Conservation (phyloP, 2,113 vertebrate species). For the Phasianus colchicus region DNA sequence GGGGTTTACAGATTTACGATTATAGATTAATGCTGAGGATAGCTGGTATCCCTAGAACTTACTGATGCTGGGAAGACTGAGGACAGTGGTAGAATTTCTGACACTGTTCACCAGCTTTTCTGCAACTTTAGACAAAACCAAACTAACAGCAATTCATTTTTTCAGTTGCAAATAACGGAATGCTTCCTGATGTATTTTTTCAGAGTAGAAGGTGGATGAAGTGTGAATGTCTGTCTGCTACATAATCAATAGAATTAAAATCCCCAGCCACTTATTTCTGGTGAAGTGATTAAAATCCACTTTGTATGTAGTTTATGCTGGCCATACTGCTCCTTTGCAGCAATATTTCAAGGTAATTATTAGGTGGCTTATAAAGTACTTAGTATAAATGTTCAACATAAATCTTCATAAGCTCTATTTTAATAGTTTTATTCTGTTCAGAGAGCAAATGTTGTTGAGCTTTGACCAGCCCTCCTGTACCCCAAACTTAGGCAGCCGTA, state of each 20-base stretch:
- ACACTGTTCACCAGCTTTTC: not conserved
- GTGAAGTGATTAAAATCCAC: conserved; percentile 59
- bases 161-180: not conserved
- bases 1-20: not conserved
- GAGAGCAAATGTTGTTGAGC: not conserved
- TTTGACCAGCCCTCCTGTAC: not conserved
- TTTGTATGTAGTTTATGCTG: not conserved
- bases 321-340: not conserved
- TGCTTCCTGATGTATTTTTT: not conserved
- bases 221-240: not conserved
- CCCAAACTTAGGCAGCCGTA: accelerated
- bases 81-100: not conserved
- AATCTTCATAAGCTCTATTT: conserved; percentile 25
- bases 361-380: conserved; percentile 44
- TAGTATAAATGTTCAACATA: conserved; percentile 32
- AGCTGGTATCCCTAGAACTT: not conserved
- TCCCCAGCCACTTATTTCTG: conserved; percentile 47
- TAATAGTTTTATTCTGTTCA: not conserved
- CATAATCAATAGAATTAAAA: conserved; percentile 55
- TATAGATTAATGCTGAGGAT: not conserved
- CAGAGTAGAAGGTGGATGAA: not conserved
- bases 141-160: not conserved
- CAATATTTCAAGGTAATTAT: conserved; percentile 46
- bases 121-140: not conserved
- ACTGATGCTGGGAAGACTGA: not conserved